A percentile compares a stretch with the other conserved stretches of the same genome.
phyloP scores from a whole-genome alignment of 2,888 invertebrate genomes.

The Eucera pruinosa region DNA sequence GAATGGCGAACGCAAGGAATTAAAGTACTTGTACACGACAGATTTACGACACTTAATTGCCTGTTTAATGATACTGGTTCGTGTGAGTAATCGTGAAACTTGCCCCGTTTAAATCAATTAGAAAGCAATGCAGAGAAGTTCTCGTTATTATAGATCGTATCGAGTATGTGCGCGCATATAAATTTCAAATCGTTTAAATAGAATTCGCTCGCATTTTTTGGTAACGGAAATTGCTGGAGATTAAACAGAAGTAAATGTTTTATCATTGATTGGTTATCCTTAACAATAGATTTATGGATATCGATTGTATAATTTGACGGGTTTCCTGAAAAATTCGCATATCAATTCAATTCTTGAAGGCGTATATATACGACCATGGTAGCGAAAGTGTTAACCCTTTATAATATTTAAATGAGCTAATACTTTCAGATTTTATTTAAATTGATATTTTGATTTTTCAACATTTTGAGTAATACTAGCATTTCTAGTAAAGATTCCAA shows the following conservation, averaged over 20 bases:
- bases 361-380: no score
- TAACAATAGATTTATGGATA: no score
- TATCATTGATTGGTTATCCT: not conserved
- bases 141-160: constrained; percentile 19
- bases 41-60: constrained; percentile 32
- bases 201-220: not conserved
- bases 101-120: constrained; percentile 39
- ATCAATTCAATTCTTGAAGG: no score
- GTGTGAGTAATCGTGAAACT: not conserved
- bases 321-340: no score
- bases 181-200: not conserved
- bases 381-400: no score
- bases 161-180: not conserved
- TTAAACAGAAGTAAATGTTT: not conserved
- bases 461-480: no score
- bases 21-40: not conserved
- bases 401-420: no score
- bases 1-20: not conserved
- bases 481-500: no score
- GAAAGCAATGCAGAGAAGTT: constrained; percentile 14
- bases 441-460: no score
- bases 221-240: not conserved
- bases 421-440: no score
- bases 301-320: no score
- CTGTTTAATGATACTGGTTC: constrained; percentile 1